These are phyloP conservation scores for Emydocephalus ijimae DNA, from an alignment of 2,113 vertebrate species.

Conservation along the genomic window DNA sequence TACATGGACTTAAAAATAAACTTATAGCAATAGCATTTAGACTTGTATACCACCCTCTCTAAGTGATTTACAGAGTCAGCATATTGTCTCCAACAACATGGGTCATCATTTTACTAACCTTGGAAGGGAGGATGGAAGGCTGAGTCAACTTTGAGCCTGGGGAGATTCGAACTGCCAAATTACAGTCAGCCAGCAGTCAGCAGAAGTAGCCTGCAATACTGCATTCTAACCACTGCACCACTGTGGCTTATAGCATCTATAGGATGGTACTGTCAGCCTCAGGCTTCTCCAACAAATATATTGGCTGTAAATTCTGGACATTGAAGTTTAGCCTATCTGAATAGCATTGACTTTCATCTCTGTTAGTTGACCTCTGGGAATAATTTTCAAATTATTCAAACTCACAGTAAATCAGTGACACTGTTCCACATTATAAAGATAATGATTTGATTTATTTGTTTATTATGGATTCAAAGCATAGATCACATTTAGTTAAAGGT, in stretches of 20 bases:
- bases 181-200: no score
- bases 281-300: not conserved
- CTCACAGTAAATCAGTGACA: constrained; percentile 15
- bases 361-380: constrained; percentile 32
- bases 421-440: constrained; percentile 17
- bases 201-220: no score
- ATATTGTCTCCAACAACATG: no score
- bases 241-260: not conserved
- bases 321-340: not conserved
- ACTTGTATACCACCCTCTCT: no score
- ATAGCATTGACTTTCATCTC: not conserved
- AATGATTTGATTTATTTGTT: constrained; percentile 9
- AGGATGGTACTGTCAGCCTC: not conserved
- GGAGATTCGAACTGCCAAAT: no score
- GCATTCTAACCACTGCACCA: no score
- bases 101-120: no score
- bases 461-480: not conserved
- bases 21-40: no score
- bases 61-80: no score
- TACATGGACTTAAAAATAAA: no score
- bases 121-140: no score
- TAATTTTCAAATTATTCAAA: constrained; percentile 31
- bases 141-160: no score
- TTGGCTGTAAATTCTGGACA: not conserved
- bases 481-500: not conserved